A percentile compares a stretch with the other conserved stretches of the same genome.
Evolutionary conservation across 2,888 invertebrate species (phyloP).

Genomic region (Ophioninae sp.): DNA sequence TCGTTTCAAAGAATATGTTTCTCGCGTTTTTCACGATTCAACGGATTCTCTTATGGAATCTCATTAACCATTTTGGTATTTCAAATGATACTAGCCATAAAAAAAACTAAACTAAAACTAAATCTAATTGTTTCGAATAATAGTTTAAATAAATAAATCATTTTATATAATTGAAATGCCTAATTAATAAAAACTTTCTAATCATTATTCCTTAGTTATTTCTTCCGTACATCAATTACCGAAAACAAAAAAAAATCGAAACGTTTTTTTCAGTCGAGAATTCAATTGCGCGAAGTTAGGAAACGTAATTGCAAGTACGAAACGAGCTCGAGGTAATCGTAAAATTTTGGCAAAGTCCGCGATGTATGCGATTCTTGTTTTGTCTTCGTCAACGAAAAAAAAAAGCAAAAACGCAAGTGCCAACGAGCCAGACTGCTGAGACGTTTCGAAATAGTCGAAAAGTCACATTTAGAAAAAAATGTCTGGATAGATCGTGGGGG

Average conservation of each 20-base stretch:
- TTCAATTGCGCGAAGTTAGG: no score
- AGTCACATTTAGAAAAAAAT: constrained; percentile 17
- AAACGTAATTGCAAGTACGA: not conserved
- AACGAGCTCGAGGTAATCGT: not conserved
- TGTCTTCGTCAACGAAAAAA: constrained; percentile 4
- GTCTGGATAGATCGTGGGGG: constrained; percentile 6
- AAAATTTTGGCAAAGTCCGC: not conserved
- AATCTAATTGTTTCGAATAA: no score
- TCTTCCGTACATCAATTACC: no score
- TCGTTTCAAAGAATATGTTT: not conserved
- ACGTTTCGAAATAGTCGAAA: constrained; percentile 6
- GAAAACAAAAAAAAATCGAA: no score
- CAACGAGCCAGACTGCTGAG: constrained; percentile 5
- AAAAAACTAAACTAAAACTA: no score
- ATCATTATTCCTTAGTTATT: not conserved
- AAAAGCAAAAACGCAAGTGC: not conserved
- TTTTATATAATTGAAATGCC: no score
- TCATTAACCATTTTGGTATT: no score
- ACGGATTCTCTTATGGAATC: no score
- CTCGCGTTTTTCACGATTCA: not conserved
- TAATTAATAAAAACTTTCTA: not conserved
- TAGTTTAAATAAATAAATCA: no score
- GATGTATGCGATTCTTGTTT: not conserved
- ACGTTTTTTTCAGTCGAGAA: not conserved
- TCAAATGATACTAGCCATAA: no score